Percentiles rank a stretch among this genome's conserved stretches.
Conservation (phyloP, 2,113 vertebrate species). For the Bufo gargarizans region DNA sequence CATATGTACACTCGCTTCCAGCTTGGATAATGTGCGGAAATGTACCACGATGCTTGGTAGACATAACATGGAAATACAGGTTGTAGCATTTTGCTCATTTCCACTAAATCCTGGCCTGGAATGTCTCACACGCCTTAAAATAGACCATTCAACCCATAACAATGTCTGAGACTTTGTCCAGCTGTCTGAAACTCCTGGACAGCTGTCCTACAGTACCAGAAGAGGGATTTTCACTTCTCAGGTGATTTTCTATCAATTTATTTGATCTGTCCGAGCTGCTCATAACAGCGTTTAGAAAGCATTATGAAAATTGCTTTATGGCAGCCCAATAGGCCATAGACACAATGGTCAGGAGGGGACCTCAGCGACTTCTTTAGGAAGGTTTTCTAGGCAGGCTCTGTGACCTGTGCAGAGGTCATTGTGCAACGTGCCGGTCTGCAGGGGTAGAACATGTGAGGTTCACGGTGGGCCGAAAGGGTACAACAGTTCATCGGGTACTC, state of each 20-base stretch:
- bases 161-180: conserved; percentile 20
- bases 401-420: no score
- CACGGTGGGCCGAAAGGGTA: no score
- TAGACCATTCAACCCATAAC: conserved; percentile 29
- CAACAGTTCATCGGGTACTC: no score
- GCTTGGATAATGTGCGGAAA: not conserved
- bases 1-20: not conserved
- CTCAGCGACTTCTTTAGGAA: no score
- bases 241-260: not conserved
- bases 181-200: conserved; percentile 11
- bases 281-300: no score
- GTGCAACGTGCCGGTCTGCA: no score
- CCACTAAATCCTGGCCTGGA: not conserved
- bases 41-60: not conserved
- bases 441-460: no score
- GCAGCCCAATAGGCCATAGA: not conserved
- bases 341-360: no score
- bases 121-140: conserved; percentile 14
- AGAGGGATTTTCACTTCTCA: not conserved
- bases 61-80: conserved; percentile 26
- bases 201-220: not conserved
- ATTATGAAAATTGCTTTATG: not conserved
- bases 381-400: no score
- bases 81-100: conserved; percentile 10
- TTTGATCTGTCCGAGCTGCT: not conserved